Conservation (phyloP, 2,888 invertebrate genomes). For the Oxycera nigricornis region DNA sequence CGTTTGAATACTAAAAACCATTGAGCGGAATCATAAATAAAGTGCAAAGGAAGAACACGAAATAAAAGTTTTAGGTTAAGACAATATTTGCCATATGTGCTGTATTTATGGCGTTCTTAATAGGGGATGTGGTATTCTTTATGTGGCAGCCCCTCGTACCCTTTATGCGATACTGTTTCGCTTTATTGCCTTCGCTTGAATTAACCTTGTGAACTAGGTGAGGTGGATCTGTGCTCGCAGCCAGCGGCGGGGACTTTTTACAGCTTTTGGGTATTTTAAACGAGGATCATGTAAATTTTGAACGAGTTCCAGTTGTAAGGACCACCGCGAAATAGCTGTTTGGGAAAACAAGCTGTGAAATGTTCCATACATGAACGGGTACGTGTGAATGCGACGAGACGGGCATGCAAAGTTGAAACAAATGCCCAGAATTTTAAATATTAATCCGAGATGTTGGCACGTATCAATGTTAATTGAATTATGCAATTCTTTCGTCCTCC, state of each 20-base stretch:
- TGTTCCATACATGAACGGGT: background rate
- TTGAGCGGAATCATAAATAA: conserved; percentile 39
- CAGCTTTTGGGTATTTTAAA: background rate
- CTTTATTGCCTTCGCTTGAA: conserved; percentile 38
- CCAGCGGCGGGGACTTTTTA: background rate
- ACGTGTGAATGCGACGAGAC: background rate
- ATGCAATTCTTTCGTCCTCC: background rate
- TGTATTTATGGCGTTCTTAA: conserved; percentile 44
- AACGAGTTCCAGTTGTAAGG: background rate
- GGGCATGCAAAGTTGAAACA: background rate
- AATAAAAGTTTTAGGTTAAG: conserved; percentile 51
- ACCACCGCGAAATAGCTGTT: conserved; percentile 24
- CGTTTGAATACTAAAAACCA: conserved; percentile 36
- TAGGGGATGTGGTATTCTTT: conserved; percentile 39
- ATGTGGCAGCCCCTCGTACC: conserved; percentile 12
- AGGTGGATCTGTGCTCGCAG: background rate
- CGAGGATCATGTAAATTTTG: conserved; percentile 24
- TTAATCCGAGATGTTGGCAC: background rate
- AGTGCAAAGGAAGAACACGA: conserved; percentile 39
- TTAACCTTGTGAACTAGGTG: conserved; percentile 28
- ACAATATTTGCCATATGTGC: conserved; percentile 53
- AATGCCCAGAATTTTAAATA: background rate
- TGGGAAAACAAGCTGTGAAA: background rate
- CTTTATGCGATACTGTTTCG: conserved; percentile 16
- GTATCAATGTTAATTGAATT: background rate